phyloP scores from a whole-genome alignment of 2,797 vertebrate species.

The Denticeps clupeoides region DNA sequence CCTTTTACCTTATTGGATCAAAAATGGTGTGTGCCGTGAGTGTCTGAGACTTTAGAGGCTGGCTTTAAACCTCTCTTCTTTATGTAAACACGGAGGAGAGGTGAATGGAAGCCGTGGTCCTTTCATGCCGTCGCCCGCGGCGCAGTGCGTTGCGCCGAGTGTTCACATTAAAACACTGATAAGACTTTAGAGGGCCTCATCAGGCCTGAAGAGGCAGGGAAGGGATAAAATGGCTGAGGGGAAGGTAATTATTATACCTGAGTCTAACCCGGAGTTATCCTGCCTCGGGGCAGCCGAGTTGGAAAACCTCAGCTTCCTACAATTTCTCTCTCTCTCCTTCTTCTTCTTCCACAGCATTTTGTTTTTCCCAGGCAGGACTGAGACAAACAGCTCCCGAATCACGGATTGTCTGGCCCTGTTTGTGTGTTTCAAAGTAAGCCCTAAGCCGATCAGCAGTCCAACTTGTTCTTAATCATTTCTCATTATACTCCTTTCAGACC shows the following conservation, averaged over 20 bases:
- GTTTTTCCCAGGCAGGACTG: too few species aligned
- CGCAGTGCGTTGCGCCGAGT: slow-evolving; percentile 11
- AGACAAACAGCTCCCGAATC: too few species aligned
- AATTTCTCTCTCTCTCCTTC: too few species aligned
- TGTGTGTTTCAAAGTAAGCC: background rate
- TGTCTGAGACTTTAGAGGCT: background rate
- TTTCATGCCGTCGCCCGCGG: slow-evolving; percentile 23
- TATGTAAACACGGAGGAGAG: slow-evolving; percentile 24
- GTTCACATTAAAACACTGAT: slow-evolving; percentile 30
- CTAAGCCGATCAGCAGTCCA: slow-evolving; percentile 2
- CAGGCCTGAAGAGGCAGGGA: slow-evolving; percentile 14
- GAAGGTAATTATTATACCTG: slow-evolving; percentile 34
- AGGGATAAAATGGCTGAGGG: slow-evolving; percentile 24
- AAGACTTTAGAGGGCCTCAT: slow-evolving; percentile 25
- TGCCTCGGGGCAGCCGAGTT: slow-evolving; percentile 13
- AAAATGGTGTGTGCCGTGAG: background rate
- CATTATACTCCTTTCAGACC: slow-evolving; percentile 18
- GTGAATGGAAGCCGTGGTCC: slow-evolving; percentile 13
- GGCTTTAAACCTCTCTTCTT: slow-evolving; percentile 5
- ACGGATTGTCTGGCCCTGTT: background rate
- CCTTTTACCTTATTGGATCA: too few species aligned
- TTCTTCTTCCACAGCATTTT: slow-evolving; percentile 1
- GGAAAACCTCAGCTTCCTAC: slow-evolving; percentile 9
- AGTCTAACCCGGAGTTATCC: slow-evolving; percentile 33
- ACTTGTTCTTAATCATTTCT: slow-evolving; percentile 20